These are phyloP conservation scores for Idaea straminata DNA, from an alignment of 2,888 invertebrate genomes.

Conservation along the genomic window DNA sequence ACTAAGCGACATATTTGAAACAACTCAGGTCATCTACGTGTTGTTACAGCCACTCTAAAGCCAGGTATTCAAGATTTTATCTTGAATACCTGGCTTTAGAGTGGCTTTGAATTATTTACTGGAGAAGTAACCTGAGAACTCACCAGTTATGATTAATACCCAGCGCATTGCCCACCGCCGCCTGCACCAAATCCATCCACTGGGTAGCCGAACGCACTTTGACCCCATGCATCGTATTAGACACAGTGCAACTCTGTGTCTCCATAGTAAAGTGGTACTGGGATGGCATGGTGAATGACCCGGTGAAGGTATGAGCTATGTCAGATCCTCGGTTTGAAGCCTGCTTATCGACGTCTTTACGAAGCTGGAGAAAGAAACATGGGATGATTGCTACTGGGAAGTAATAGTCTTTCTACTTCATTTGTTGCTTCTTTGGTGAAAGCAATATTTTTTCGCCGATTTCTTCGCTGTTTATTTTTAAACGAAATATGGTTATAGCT, in stretches of 20 bases:
- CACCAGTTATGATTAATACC: conserved; percentile 82
- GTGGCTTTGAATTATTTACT: too few relatives aligned
- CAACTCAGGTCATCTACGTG: too few relatives aligned
- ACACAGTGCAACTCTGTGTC: conserved; percentile 79
- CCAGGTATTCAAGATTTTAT: too few relatives aligned
- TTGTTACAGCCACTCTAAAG: too few relatives aligned
- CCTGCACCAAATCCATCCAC: conserved; percentile 82
- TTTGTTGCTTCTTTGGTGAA: too few relatives aligned
- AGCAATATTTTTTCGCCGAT: too few relatives aligned
- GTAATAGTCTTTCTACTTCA: not conserved
- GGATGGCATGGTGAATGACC: conserved; percentile 74
- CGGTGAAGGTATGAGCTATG: conserved; percentile 75
- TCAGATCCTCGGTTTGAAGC: conserved; percentile 61
- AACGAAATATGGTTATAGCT: too few relatives aligned
- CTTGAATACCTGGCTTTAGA: too few relatives aligned
- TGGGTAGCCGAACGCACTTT: conserved; percentile 80
- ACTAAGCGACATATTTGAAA: too few relatives aligned
- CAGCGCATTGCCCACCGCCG: conserved; percentile 58
- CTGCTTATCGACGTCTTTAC: conserved; percentile 48
- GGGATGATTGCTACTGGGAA: not conserved
- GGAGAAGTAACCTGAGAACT: conserved; percentile 15
- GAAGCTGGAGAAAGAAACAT: conserved; percentile 44
- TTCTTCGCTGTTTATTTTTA: too few relatives aligned
- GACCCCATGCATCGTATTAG: conserved; percentile 40
- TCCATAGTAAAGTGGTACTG: conserved; percentile 92